Evolutionary conservation across 2,888 invertebrate genomes (phyloP), one percentile per base, ranked within the genome.

Genomic region (Lasioglossum lativentre): DNA sequence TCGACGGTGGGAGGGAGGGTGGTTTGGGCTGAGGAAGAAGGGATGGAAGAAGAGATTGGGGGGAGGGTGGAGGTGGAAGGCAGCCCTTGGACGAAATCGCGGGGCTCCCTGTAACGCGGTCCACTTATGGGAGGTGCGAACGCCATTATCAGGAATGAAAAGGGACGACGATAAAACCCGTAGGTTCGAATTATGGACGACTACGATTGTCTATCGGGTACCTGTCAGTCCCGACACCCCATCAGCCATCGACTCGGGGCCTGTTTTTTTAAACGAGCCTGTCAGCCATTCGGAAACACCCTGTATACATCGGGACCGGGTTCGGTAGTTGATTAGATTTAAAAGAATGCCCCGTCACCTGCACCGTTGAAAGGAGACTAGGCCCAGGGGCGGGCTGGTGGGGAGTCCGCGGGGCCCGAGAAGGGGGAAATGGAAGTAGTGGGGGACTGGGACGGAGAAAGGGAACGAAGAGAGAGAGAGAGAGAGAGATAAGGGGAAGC

Each of bases 341-440:
- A 91, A 91, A 90, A 90, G 91, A 90, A 91, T 91, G 91, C 90
- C 86, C 89, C 91, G 91, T 92, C 91, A 92, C 91, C 90, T 91
- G 91, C 89, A 81, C 89, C 86, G 90, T 90, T 90, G 91, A 92
- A 92, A 92, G 91, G 90, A 85, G 91, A 90, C 90, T 91, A 90
- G 90, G 90, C 87, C 88, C 87, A 83, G 78, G 73, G 80, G 82
- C 79, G 75, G 63, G 56, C 42, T 80, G 82, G 78, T 68, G 86
- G 82, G 82, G 82, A 8, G 23, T 68, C 66, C 59, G 74, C 42
- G 78, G 78, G 30, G 16, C 6, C 40, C 75, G 42, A 70, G 59
- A 81, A 75, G 75, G 75, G 83, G 75, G 42, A 47, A 40, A 40
- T 14, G 10, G 23, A 12, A n/a, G 38, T 27, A 38, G 66, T 14